phyloP scores from a whole-genome alignment of 2,888 invertebrate species.

The Pyrochroa serraticornis region DNA sequence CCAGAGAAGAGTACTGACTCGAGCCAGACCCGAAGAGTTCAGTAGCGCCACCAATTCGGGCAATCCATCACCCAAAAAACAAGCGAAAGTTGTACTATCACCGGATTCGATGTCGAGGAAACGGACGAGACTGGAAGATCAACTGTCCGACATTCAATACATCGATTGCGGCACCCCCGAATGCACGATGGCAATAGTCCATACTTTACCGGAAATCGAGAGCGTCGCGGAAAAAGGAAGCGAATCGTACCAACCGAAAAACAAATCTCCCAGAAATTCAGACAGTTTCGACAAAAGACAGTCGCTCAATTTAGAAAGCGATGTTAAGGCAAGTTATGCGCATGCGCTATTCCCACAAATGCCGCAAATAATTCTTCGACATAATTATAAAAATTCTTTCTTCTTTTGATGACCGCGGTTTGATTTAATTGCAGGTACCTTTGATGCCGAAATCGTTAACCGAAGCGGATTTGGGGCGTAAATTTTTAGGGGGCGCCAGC shows the following conservation, averaged over 20 bases:
- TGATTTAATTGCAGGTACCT: slow-evolving; percentile 16
- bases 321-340: neutral
- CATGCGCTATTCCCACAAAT: no score
- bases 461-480: slow-evolving; percentile 48
- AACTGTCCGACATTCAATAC: slow-evolving; percentile 78
- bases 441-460: slow-evolving; percentile 52
- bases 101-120: slow-evolving; percentile 65
- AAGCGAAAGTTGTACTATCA: slow-evolving; percentile 61
- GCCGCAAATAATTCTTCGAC: no score
- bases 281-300: slow-evolving; percentile 51
- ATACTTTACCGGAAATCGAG: slow-evolving; percentile 40
- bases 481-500: slow-evolving; percentile 43
- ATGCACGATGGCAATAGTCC: slow-evolving; percentile 53
- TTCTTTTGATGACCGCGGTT: no score
- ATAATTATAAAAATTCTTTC: no score
- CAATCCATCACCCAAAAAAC: slow-evolving; percentile 68
- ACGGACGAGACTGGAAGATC: slow-evolving; percentile 76
- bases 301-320: slow-evolving; percentile 50
- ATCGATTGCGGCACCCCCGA: slow-evolving; percentile 82
- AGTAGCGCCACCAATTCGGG: slow-evolving; percentile 61
- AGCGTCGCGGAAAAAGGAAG: slow-evolving; percentile 16
- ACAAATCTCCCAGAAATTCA: slow-evolving; percentile 55
- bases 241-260: slow-evolving; percentile 54
- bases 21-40: slow-evolving; percentile 64
- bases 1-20: slow-evolving; percentile 59